Base-by-base conservation (phyloP, 2,113 vertebrate genomes). In the Istiophorus platypterus region DNA sequence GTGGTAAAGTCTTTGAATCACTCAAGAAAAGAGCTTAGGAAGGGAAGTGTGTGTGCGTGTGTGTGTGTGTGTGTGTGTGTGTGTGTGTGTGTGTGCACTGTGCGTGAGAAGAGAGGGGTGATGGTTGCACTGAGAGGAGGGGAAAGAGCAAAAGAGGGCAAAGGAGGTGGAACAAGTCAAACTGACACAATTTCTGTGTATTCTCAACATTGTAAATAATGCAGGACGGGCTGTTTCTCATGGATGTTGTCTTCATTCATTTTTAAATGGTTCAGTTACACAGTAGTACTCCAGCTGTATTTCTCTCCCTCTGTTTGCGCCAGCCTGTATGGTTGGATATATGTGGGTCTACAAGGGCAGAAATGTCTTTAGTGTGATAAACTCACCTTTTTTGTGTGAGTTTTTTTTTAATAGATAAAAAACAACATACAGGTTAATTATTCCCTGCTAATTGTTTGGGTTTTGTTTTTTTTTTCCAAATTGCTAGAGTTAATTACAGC, bases 191-290 rank as follows among this genome's bases (percentile, higher is more conserved):
- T 87, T 84, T 83, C 66, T 67, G 77, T 69, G 78, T 76, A 74
- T 80, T 88, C 76, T 82, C 85, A 61, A 47, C 56, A 83, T 73
- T 74, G 78, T 93, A 51, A 93, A 95, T 95, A 92, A 91, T 89
- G 85, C 73, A 94, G 63, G 45, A 62, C 1, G 57, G 42, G 51
- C 66, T 70, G 67, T 80, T 90, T 90, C 83, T 88, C 86, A 51
- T 91, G 79, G 78, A 84, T 85, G 84, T 89, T 90, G 85, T 86
- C 82, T 87, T 92, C 93, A 92, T 94, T 72, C 80, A 92, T 91
- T 85, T 92, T 94, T 93, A 90, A 93, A 58, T 37, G 58, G 52
- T 76, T 87, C 87, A 70, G 79, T 93, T 89, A 90, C 85, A 78
- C 49, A 56, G 76, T 73, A 62, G 78, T 65, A 63, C 72, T 88